A percentile compares a stretch with the other conserved stretches of the same genome.
phyloP scores from a whole-genome alignment of 2,888 invertebrate species.

The Alitta virens region DNA sequence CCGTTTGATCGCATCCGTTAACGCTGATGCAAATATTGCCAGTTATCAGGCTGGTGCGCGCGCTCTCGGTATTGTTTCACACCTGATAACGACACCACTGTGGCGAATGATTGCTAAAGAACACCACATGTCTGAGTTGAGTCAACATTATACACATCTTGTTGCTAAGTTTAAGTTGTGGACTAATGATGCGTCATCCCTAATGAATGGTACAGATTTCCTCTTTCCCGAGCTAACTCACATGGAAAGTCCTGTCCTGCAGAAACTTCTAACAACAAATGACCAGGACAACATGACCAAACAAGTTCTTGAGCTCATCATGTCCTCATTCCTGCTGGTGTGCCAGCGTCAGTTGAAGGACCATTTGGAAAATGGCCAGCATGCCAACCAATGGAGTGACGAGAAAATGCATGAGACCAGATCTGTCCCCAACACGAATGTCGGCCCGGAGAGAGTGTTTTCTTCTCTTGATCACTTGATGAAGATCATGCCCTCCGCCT shows the following conservation, averaged over 20 bases:
- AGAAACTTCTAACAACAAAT: neutral
- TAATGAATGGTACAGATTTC: neutral
- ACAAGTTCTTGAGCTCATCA: neutral
- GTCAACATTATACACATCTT: neutral
- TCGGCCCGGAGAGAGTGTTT: neutral
- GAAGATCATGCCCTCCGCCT: conserved; percentile 1
- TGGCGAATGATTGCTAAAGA: neutral
- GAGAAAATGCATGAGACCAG: neutral
- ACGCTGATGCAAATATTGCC: neutral
- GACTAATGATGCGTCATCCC: neutral
- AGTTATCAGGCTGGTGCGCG: neutral
- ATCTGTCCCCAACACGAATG: conserved; percentile 2
- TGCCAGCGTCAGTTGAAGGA: neutral
- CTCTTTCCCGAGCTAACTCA: neutral
- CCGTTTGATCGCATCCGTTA: neutral
- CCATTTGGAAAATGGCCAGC: neutral
- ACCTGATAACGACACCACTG: conserved; percentile 2
- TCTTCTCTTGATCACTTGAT: neutral
- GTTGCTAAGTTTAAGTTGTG: neutral
- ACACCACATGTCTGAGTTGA: neutral
- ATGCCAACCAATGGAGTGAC: neutral
- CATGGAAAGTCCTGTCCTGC: neutral
- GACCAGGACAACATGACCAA: neutral
- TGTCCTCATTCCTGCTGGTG: neutral
- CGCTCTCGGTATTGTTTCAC: conserved; percentile 1